Evolutionary conservation across 2,113 vertebrate species (phyloP).

Genomic region (Podarcis muralis): DNA sequence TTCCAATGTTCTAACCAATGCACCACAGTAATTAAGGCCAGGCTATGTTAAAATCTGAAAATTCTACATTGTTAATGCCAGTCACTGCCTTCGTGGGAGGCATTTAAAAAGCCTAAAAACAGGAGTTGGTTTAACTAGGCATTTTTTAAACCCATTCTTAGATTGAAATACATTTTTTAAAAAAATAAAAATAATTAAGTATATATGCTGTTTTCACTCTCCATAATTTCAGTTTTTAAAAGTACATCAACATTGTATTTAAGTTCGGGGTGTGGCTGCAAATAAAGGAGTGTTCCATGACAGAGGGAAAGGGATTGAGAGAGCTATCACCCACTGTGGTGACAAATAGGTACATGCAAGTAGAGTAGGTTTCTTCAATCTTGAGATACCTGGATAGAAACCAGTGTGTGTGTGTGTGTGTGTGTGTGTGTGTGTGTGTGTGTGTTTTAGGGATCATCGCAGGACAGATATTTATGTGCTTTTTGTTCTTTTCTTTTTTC

Average conservation of each 20-base stretch:
- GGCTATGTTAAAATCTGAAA: not conserved
- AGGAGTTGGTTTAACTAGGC: not conserved
- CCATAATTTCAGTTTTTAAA: no score
- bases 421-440: not conserved
- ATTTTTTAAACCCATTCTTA: not conserved
- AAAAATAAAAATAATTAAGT: no score
- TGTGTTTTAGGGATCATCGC: not conserved
- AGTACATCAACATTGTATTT: no score
- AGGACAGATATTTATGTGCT: not conserved
- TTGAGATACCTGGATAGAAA: not conserved
- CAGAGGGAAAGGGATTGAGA: no score
- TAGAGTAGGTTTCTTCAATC: no score
- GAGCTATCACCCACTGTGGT: no score
- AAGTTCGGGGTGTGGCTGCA: no score
- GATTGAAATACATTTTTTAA: not conserved
- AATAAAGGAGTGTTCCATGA: no score
- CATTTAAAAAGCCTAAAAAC: not conserved
- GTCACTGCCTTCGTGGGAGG: not conserved
- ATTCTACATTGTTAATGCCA: not conserved
- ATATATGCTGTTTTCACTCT: not conserved
- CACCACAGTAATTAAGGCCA: not conserved
- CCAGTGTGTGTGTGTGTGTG: not conserved
- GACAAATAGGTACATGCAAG: no score
- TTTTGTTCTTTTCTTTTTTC: not conserved
- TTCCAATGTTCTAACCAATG: not conserved